A percentile compares a stretch with the other conserved stretches of the same genome.
These are phyloP conservation scores for Leptoclinus maculatus DNA, from an alignment of 2,797 vertebrate species.

Conservation along the genomic window DNA sequence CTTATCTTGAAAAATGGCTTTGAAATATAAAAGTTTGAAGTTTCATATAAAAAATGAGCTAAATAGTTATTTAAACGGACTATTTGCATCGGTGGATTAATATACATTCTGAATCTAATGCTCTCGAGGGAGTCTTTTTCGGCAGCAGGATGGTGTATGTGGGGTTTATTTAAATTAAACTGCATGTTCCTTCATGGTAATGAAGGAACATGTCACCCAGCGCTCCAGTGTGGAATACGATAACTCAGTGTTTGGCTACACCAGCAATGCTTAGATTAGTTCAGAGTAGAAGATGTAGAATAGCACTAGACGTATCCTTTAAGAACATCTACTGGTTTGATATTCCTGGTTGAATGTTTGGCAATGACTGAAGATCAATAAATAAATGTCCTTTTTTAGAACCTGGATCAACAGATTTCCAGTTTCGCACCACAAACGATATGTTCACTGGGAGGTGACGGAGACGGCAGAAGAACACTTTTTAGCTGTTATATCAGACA, in stretches of 20 bases:
- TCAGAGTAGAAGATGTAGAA: neutral
- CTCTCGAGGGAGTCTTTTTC: neutral
- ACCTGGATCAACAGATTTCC: slow-evolving; percentile 20
- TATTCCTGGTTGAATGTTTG: neutral
- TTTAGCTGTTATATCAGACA: slow-evolving; percentile 65
- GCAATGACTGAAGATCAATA: neutral
- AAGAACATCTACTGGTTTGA: neutral
- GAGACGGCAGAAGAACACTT: slow-evolving; percentile 46
- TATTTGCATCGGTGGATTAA: neutral
- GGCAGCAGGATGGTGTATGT: neutral
- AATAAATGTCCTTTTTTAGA: slow-evolving; percentile 11
- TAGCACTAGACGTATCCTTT: neutral
- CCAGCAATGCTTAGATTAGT: neutral
- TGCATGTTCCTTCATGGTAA: neutral
- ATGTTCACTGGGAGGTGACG: slow-evolving; percentile 50
- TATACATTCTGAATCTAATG: neutral
- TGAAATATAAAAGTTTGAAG: neutral
- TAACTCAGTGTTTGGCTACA: neutral
- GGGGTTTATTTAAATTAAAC: neutral
- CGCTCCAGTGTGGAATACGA: neutral
- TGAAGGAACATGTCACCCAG: neutral
- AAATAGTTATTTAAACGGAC: neutral
- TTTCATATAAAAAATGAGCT: neutral
- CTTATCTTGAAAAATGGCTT: neutral
- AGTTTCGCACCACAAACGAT: slow-evolving; percentile 45